Conservation (phyloP, 1,140 invertebrate species). For the Mylabris phalerata region DNA sequence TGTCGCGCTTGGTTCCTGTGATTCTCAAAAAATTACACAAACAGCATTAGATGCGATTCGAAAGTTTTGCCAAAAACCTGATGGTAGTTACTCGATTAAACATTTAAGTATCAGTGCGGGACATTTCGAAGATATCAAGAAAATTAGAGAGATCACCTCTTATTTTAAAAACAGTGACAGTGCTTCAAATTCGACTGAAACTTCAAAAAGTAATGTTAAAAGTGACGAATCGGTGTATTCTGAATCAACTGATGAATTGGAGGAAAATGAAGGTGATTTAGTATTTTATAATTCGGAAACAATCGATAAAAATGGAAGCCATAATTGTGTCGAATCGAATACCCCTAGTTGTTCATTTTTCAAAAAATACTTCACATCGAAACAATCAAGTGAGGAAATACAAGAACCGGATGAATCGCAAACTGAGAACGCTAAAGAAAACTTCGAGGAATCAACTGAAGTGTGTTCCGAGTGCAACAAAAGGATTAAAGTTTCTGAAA, state of each 20-base stretch:
- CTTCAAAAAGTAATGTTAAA: constrained; percentile 4
- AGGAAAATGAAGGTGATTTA: constrained; percentile 9
- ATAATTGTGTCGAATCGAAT: background rate
- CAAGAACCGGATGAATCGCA: background rate
- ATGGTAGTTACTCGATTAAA: constrained; percentile 45
- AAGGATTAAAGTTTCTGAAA: constrained; percentile 41
- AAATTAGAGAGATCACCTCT: constrained; percentile 52
- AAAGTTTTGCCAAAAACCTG: constrained; percentile 45
- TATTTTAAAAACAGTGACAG: constrained; percentile 47
- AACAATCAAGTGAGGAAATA: background rate
- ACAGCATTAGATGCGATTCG: constrained; percentile 56
- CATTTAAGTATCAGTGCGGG: constrained; percentile 69
- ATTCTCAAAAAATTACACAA: constrained; percentile 52
- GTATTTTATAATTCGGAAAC: constrained; percentile 21
- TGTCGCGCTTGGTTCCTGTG: constrained; percentile 48
- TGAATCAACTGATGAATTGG: constrained; percentile 21
- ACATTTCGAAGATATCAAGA: constrained; percentile 66
- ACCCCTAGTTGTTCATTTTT: constrained; percentile 41
- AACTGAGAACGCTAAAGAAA: background rate
- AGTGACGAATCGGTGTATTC: constrained; percentile 27
- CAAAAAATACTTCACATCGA: constrained; percentile 39
- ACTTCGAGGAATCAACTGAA: constrained; percentile 2
- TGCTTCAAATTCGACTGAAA: background rate
- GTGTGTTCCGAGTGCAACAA: constrained; percentile 49
- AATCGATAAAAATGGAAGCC: background rate